A percentile compares a stretch with the other conserved stretches of the same genome.
Conservation (phyloP, 2,113 vertebrate genomes). For the Hyla sarda region DNA sequence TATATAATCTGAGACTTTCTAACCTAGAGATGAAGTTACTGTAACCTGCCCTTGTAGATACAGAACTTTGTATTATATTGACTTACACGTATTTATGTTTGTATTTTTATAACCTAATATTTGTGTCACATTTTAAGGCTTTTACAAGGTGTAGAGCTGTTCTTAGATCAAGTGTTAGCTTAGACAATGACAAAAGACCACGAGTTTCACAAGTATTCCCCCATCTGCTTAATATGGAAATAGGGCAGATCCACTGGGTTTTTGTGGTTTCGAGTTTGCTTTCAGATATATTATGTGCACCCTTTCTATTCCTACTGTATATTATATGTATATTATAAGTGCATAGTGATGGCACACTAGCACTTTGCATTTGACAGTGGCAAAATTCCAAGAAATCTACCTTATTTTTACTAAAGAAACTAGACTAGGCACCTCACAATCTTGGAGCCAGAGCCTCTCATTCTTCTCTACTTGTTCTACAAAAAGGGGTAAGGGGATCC, state of each 20-base stretch:
- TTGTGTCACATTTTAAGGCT: neutral
- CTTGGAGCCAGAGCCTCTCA: neutral
- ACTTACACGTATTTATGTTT: neutral
- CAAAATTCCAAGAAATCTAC: neutral
- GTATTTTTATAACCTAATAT: neutral
- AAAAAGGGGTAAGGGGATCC: too few species aligned
- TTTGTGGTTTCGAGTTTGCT: constrained; percentile 3
- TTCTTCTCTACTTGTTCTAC: neutral
- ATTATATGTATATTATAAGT: neutral
- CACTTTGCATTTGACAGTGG: neutral
- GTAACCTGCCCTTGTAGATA: neutral
- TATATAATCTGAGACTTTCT: too few species aligned
- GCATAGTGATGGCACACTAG: neutral
- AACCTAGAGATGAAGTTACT: too few species aligned
- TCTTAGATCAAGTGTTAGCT: neutral
- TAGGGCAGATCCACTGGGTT: constrained; percentile 21
- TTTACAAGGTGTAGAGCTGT: neutral
- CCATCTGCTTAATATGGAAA: constrained; percentile 6
- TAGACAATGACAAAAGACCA: constrained; percentile 30
- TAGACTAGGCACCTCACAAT: neutral
- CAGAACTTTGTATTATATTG: neutral
- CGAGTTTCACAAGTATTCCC: constrained; percentile 19
- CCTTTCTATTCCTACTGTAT: neutral
- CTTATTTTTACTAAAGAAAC: neutral
- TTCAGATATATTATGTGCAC: neutral